Evolutionary conservation across 2,113 vertebrate genomes (phyloP).

Genomic region (Ginglymostoma cirratum): DNA sequence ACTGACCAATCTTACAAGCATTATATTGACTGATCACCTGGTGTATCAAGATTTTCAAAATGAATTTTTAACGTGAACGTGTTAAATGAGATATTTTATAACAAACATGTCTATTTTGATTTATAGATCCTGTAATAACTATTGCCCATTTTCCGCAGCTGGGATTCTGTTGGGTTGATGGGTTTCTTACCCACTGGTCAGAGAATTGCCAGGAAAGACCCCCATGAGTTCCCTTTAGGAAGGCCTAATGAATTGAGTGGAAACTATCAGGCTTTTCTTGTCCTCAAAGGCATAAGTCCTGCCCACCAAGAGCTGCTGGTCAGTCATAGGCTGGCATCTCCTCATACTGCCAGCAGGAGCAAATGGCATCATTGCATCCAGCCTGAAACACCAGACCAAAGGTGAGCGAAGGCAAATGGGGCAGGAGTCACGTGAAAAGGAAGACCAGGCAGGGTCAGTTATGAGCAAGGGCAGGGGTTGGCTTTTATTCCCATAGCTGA

Average conservation of each 20-base stretch:
- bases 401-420: not conserved
- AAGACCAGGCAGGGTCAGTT: not conserved
- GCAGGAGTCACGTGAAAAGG: not conserved
- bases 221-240: not conserved
- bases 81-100: not conserved
- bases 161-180: not conserved
- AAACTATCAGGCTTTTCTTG: not conserved
- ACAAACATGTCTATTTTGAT: not conserved
- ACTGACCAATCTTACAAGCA: not conserved
- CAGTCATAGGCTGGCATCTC: not conserved
- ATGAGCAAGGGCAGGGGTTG: not conserved
- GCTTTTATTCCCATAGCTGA: not conserved
- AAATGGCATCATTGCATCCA: not conserved
- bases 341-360: not conserved
- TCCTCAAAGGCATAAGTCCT: no score
- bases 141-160: no score
- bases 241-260: not conserved
- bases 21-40: not conserved
- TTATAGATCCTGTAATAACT: not conserved
- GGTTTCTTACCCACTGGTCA: not conserved
- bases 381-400: not conserved
- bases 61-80: not conserved
- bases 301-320: not conserved
- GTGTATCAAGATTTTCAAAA: not conserved
- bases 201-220: not conserved